A percentile compares a stretch with the other conserved stretches of the same genome.
phyloP scores from a whole-genome alignment of 2,888 invertebrate genomes.

The Diarsia rubi region DNA sequence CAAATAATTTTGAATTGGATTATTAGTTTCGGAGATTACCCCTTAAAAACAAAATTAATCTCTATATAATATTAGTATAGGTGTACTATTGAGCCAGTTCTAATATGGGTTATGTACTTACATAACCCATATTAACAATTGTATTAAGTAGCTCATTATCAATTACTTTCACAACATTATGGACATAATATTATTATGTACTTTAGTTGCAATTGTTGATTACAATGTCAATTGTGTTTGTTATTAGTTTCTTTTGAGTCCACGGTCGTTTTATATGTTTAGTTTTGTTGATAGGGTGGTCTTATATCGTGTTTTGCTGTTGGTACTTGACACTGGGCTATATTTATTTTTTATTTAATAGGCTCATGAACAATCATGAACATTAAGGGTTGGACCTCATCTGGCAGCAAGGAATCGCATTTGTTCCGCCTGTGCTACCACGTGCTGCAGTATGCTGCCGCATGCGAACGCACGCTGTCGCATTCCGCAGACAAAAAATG shows the following conservation, averaged over 20 bases:
- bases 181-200: conserved; percentile 33
- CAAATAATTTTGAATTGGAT: too few species aligned
- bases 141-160: conserved; percentile 26
- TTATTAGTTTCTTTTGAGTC: conserved; percentile 45
- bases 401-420: too few species aligned
- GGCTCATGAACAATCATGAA: not conserved
- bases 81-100: not conserved
- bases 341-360: not conserved
- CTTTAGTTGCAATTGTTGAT: conserved; percentile 36
- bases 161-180: conserved; percentile 40
- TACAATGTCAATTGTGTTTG: conserved; percentile 54
- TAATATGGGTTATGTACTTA: conserved; percentile 12
- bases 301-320: not conserved
- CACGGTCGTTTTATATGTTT: conserved; percentile 46
- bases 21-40: too few species aligned
- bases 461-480: too few species aligned
- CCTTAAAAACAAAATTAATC: too few species aligned
- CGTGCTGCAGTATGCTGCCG: too few species aligned
- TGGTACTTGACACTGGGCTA: not conserved
- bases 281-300: conserved; percentile 17
- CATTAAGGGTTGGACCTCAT: too few species aligned
- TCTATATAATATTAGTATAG: too few species aligned
- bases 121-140: conserved; percentile 1
- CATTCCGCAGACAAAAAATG: too few species aligned
- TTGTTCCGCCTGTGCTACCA: too few species aligned